Conservation (phyloP, 2,797 vertebrate genomes). For the Tokudaia muenninki region DNA sequence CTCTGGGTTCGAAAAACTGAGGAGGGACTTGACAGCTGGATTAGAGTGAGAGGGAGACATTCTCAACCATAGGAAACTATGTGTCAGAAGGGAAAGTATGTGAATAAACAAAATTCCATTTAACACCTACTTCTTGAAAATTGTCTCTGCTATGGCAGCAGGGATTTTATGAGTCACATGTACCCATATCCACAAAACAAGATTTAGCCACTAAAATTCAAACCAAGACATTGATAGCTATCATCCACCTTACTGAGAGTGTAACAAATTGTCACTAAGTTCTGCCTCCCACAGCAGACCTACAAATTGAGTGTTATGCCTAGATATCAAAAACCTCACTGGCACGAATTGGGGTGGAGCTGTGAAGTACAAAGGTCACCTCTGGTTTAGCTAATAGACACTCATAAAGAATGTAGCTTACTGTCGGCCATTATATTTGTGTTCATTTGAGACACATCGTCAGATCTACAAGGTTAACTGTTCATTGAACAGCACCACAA, state of each 20-base stretch:
- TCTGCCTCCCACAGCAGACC: neutral
- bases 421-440: neutral
- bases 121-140: slow-evolving; percentile 44
- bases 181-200: slow-evolving; percentile 41
- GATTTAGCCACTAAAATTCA: slow-evolving; percentile 53
- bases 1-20: neutral
- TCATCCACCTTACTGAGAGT: neutral
- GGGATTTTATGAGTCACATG: slow-evolving; percentile 35
- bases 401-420: slow-evolving; percentile 12
- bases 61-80: neutral
- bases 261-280: slow-evolving; percentile 38
- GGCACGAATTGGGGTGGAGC: neutral
- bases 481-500: slow-evolving; percentile 1
- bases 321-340: neutral
- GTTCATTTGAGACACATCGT: neutral
- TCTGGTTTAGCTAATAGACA: neutral
- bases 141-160: neutral
- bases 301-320: neutral
- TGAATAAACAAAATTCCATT: slow-evolving; percentile 30
- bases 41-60: neutral
- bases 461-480: slow-evolving; percentile 60
- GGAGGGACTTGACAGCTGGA: slow-evolving; percentile 33
- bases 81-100: neutral
- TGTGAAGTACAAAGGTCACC: neutral
- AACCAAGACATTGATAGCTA: slow-evolving; percentile 18